Evolutionary conservation across 1,140 invertebrate genomes (phyloP).

Genomic region (Drusus annulatus): DNA sequence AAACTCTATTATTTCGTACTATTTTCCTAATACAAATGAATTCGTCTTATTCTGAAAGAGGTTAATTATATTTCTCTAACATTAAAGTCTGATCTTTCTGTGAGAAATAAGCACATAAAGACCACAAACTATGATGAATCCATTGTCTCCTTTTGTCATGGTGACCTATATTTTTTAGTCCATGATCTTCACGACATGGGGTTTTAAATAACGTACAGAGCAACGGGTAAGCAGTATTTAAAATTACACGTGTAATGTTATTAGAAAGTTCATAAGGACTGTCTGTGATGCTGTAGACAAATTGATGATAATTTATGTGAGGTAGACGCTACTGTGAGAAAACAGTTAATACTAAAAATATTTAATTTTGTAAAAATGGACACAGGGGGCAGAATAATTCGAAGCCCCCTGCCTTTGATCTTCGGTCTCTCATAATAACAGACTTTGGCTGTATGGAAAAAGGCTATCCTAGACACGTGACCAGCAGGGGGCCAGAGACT

Average conservation of each 20-base stretch:
- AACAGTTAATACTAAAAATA: no score
- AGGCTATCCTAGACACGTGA: slow-evolving; percentile 8
- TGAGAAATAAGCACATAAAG: background rate
- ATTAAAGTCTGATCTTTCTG: background rate
- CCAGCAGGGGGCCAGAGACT: slow-evolving; percentile 7
- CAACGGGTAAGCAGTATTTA: no score
- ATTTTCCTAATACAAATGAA: background rate
- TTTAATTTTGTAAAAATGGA: no score
- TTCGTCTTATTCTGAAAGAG: background rate
- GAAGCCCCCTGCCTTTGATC: slow-evolving; percentile 1
- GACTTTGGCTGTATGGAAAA: background rate
- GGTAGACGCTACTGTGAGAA: no score
- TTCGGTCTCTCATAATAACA: background rate
- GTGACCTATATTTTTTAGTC: background rate
- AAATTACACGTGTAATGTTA: no score
- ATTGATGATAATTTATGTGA: no score
- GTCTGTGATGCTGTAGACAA: no score
- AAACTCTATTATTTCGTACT: background rate
- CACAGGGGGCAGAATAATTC: slow-evolving; percentile 9
- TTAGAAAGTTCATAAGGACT: no score
- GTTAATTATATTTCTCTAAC: background rate
- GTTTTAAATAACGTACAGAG: no score
- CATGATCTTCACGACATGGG: background rate
- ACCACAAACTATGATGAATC: background rate
- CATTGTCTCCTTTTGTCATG: no score